These are phyloP conservation scores for Trichacis sp. DNA, from an alignment of 2,888 invertebrate species.

Conservation along the genomic window DNA sequence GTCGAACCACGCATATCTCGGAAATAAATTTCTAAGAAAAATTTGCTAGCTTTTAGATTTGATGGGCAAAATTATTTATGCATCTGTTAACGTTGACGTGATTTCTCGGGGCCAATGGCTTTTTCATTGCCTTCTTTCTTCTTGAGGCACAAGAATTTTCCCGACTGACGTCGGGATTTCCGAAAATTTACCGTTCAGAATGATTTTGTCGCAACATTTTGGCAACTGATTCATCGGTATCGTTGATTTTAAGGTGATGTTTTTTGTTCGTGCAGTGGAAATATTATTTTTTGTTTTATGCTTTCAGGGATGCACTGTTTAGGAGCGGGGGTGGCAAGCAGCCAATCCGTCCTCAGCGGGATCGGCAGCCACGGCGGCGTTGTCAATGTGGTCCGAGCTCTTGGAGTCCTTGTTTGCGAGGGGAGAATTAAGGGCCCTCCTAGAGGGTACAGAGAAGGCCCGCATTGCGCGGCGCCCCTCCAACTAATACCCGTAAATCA, in stretches of 20 bases:
- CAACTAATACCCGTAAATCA: constrained; percentile 68
- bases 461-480: constrained; percentile 73
- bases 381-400: constrained; percentile 65
- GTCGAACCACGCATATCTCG: too few relatives aligned
- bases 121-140: constrained; percentile 14
- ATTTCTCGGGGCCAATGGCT: constrained; percentile 31
- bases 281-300: constrained; percentile 12
- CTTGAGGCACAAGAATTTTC: constrained; percentile 16
- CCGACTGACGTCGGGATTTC: constrained; percentile 11
- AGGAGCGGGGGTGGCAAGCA: constrained; percentile 60
- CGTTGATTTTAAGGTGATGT: constrained; percentile 40
- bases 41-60: constrained; percentile 7
- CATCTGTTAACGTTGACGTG: constrained; percentile 36
- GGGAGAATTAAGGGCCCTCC: constrained; percentile 67
- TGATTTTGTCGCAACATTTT: constrained; percentile 50
- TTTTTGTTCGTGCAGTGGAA: too few relatives aligned
- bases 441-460: constrained; percentile 78
- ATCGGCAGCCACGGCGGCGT: constrained; percentile 59
- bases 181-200: constrained; percentile 5
- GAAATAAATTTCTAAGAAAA: too few relatives aligned
- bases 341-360: constrained; percentile 54
- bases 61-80: constrained; percentile 29
- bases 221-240: constrained; percentile 51
- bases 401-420: constrained; percentile 67
- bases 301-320: constrained; percentile 67